phyloP scores from a whole-genome alignment of 2,113 vertebrate species.

The Monarcha castaneiventris region DNA sequence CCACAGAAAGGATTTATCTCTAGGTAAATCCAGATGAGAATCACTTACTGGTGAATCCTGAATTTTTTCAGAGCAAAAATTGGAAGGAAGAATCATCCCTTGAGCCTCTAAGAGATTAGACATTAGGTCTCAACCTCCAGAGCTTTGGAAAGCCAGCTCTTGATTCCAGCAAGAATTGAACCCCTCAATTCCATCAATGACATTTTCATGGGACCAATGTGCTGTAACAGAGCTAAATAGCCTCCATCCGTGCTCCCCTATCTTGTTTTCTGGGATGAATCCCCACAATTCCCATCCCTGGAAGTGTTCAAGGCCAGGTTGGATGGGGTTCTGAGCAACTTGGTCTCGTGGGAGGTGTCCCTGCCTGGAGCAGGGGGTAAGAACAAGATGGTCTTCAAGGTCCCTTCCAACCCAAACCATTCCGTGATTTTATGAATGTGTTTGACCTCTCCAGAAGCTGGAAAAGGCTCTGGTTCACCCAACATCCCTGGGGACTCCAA shows the following conservation, averaged over 20 bases:
- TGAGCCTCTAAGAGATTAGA: background rate
- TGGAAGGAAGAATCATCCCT: background rate
- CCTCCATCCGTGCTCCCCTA: background rate
- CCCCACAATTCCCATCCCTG: background rate
- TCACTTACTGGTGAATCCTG: background rate
- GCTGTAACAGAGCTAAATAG: background rate
- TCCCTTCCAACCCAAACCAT: background rate
- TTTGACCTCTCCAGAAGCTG: background rate
- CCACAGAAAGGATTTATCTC: background rate
- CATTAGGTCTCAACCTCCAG: background rate
- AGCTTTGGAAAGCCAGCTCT: background rate
- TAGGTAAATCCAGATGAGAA: background rate
- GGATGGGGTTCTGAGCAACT: background rate
- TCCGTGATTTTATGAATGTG: background rate
- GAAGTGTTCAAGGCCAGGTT: background rate
- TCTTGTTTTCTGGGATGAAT: background rate
- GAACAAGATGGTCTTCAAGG: accelerated
- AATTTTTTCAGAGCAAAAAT: background rate
- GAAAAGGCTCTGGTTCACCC: background rate
- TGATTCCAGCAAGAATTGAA: background rate
- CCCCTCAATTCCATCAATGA: accelerated
- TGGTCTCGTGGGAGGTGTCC: background rate
- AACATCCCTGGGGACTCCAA: accelerated
- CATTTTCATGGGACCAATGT: no score
- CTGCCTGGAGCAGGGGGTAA: background rate